Base-by-base conservation (phyloP, 1,140 invertebrate genomes). In the Mycetomoellerius zeteki region DNA sequence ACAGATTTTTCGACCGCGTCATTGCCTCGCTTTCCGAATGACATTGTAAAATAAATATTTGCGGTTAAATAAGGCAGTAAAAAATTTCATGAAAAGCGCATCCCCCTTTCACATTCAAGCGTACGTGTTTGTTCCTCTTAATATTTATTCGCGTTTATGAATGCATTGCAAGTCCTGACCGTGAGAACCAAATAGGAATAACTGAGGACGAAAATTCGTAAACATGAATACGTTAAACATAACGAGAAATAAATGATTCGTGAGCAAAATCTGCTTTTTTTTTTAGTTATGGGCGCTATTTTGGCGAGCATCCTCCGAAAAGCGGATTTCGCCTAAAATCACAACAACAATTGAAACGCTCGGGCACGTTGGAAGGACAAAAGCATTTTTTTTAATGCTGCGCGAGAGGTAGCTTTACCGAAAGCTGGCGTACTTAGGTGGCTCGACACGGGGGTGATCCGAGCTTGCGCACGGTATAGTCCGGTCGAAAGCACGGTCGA, bases 371-470 rank as follows among this genome's bases (percentile, higher is more conserved):
- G 64, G 43, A 12, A 47, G 80, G 21, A 73, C 67, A 73, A 82
- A 82, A 82, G 80, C 37, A 47, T 43, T 75, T 89, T 64, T 73
- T 73, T 89, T 69, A 64, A 52, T 58, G 88, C 58, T 12, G 7
- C 52, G 14, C 64, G 33, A 43, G 65, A n/a, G 64, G 16, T 67
- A 75, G 54, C 82, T 58, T 89, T 71, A 73, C 82, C 78, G 52
- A 90, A 90, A 90, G 84, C 88, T 89, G 52, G 56, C 64, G 76
- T 64, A 81, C 88, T 82, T 71, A 71, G 60, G 21, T 56, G 30
- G 3, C 21, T 50, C 5, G 47, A 47, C 16, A 50, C 24, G 33
- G 21, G 27, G 21, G 27, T 50, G 88, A 69, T 88, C 75, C 65
- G 76, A 56, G 77, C 58, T 69, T 56, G 43, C 60, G 43, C 58